Base-by-base conservation (phyloP, 2,797 vertebrate genomes). In the Gambusia yucatana region DNA sequence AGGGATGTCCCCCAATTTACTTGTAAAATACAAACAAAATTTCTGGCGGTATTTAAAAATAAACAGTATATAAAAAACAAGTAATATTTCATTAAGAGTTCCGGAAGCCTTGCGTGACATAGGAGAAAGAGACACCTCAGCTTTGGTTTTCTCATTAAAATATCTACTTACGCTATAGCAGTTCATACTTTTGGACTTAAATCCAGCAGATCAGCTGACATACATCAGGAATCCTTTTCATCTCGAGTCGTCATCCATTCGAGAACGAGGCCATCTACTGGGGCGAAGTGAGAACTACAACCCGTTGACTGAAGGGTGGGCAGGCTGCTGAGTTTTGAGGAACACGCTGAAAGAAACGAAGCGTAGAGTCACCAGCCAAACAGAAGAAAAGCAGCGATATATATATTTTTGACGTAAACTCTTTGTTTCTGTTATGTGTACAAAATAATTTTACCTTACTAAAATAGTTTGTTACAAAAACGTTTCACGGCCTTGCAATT, bases 211-310 rank as follows among this genome's bases (percentile, higher is more conserved):
- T 71, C 0, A 59, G 41, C 33, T 41, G 75, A 80, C 36, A 73
- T 46, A 8, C 30, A 17, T 28, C n/a, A 70, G 5, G 14, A 6
- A 75, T n/a, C 17, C 16, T 17, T 10, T 22, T 13, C 1, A 22
- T 47, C 33, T 43, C 4, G 22, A 41, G 6, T 71, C n/a, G 73
- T 88, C 76, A 89, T 93, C 63, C 88, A 85, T 69, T 90, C 90
- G 88, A 93, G 88, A 89, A 90, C 82, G 75, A 83, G 46, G 93
- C 86, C 95, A 94, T 91, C 95, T 95, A 87, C 85, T 90, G 95
- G 92, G 70, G 3, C 1, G 39, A 81, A 77, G 30, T 0, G 0
- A 36, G 28, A 90, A 93, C 86, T 94, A 25, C 92, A 86, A 70
- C 2, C 1, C 6, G 48, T 25, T 17, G 30, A 39, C 20, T 13